phyloP scores from a whole-genome alignment of 2,888 invertebrate species.

The Andrena praecox region DNA sequence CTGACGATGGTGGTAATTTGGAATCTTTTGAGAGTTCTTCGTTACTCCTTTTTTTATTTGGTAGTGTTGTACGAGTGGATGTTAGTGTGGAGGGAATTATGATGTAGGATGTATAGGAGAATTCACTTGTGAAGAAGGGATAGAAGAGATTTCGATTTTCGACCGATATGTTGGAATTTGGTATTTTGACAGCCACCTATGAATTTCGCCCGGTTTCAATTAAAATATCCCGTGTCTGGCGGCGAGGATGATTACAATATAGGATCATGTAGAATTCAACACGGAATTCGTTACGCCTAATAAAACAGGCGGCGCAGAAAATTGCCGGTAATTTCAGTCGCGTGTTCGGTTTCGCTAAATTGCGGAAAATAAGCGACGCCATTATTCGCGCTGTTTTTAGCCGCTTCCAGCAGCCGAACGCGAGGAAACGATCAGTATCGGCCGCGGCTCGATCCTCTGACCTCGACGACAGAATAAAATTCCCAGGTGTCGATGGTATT shows the following conservation, averaged over 20 bases:
- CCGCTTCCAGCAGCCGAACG: not conserved
- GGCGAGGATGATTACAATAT: not conserved
- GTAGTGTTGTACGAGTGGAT: too few species aligned
- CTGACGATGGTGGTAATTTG: too few species aligned
- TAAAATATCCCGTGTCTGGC: not conserved
- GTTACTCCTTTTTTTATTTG: too few species aligned
- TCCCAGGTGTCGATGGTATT: slow-evolving; percentile 48
- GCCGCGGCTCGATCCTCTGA: not conserved
- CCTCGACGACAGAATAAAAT: slow-evolving; percentile 39
- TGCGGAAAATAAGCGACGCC: not conserved
- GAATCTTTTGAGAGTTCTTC: too few species aligned
- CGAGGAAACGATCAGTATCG: not conserved
- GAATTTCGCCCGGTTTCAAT: not conserved
- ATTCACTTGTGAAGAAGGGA: too few species aligned
- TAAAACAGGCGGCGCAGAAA: not conserved
- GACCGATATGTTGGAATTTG: too few species aligned
- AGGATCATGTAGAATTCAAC: not conserved
- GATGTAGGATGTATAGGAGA: too few species aligned
- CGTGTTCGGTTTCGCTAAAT: not conserved
- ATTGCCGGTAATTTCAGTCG: slow-evolving; percentile 20
- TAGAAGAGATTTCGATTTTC: too few species aligned
- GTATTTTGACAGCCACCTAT: not conserved
- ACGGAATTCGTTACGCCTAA: not conserved
- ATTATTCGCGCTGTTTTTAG: slow-evolving; percentile 23
- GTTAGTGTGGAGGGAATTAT: too few species aligned